These are phyloP conservation scores for Andrena bucephala DNA, from an alignment of 2,888 invertebrate genomes.

Conservation along the genomic window DNA sequence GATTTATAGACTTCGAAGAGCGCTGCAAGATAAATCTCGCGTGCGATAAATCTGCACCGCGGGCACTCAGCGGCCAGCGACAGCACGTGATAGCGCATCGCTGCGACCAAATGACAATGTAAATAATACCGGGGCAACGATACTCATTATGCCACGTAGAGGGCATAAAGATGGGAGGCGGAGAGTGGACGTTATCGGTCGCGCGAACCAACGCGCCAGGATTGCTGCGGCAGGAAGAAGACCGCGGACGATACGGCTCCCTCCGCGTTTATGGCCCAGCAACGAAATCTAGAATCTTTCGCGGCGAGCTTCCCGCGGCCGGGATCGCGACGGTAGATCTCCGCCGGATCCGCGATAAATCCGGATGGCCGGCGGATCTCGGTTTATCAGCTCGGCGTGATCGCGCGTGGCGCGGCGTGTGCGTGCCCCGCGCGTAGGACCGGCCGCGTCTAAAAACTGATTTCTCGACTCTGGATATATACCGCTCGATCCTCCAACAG, in stretches of 20 bases:
- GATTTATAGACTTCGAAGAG: slow-evolving; percentile 22
- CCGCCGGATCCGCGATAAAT: slow-evolving; percentile 60
- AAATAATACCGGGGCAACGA: slow-evolving; percentile 58
- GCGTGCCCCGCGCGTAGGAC: slow-evolving; percentile 13
- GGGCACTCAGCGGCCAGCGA: slow-evolving; percentile 6
- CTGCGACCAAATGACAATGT: slow-evolving; percentile 52
- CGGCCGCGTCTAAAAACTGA: slow-evolving; percentile 63
- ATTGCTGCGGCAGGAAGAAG: slow-evolving; percentile 41
- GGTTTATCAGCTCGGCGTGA: slow-evolving; percentile 59
- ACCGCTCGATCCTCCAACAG: slow-evolving; percentile 34
- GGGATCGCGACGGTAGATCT: slow-evolving; percentile 57
- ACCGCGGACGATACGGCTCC: slow-evolving; percentile 32
- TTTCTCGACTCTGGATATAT: slow-evolving; percentile 45
- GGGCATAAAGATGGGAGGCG: slow-evolving; percentile 9
- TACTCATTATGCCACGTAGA: slow-evolving; percentile 48
- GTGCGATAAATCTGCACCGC: slow-evolving; percentile 3
- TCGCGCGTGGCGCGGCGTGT: slow-evolving; percentile 51
- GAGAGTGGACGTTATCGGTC: slow-evolving; percentile 49
- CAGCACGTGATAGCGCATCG: slow-evolving; percentile 48
- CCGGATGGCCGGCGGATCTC: slow-evolving; percentile 59
- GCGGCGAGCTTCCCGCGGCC: slow-evolving; percentile 36
- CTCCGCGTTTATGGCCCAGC: slow-evolving; percentile 52
- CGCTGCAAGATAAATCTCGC: slow-evolving; percentile 29
- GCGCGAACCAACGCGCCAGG: slow-evolving; percentile 10
- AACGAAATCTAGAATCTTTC: slow-evolving; percentile 47